Percentiles rank a stretch among this genome's conserved stretches.
phyloP scores from a whole-genome alignment of 2,888 invertebrate genomes.

The Melipona bicolor region DNA sequence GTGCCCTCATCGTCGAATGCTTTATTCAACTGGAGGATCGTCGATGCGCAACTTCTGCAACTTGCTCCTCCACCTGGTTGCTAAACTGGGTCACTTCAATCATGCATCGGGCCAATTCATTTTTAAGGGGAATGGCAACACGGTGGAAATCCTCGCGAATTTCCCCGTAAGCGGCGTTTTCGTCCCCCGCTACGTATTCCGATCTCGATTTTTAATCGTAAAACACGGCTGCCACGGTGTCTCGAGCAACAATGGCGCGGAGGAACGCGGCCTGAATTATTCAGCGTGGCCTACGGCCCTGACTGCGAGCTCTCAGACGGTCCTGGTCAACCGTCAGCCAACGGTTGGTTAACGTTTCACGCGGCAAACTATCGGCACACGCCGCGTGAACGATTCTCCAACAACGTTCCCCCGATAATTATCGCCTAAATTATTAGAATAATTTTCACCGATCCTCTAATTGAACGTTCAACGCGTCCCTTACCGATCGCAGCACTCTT shows the following conservation, averaged over 20 bases:
- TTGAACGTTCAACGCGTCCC: conserved; percentile 67
- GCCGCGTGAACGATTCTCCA: conserved; percentile 45
- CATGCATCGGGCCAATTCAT: conserved; percentile 21
- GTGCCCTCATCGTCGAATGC: background rate
- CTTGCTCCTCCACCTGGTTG: conserved; percentile 1
- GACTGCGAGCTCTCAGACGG: conserved; percentile 48
- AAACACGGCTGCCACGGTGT: conserved; percentile 60
- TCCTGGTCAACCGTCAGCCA: conserved; percentile 46
- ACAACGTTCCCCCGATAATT: conserved; percentile 30
- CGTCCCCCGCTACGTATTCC: conserved; percentile 21
- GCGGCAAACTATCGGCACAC: conserved; percentile 30
- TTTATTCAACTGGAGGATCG: conserved; percentile 28
- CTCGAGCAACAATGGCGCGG: conserved; percentile 64
- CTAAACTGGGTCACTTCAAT: conserved; percentile 35
- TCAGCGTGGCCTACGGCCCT: conserved; percentile 66
- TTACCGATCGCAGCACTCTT: background rate
- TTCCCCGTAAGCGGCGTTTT: conserved; percentile 37
- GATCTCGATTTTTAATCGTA: conserved; percentile 66
- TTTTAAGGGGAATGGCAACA: conserved; percentile 3
- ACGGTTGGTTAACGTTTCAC: conserved; percentile 48
- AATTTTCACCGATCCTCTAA: conserved; percentile 63
- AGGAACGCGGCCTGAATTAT: conserved; percentile 65
- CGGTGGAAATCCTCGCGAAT: conserved; percentile 40
- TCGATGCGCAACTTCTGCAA: conserved; percentile 19
- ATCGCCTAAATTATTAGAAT: conserved; percentile 45